phyloP scores from a whole-genome alignment of 2,797 vertebrate species.

The Chaetodon trifasciatus region DNA sequence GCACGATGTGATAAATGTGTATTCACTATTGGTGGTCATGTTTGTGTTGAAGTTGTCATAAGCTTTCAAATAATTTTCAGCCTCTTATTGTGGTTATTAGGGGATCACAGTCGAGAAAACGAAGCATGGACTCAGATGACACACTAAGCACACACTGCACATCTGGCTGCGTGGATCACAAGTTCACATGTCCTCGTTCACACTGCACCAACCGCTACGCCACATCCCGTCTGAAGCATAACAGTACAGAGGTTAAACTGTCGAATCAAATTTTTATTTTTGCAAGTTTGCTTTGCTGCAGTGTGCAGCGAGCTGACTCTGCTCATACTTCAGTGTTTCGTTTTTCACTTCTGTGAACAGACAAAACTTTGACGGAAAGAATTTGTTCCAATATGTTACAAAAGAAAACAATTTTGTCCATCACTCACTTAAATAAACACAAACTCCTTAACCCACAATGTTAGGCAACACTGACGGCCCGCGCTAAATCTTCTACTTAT shows the following conservation, averaged over 20 bases:
- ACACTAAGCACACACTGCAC: conserved; percentile 31
- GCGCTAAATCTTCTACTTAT: conserved; percentile 34
- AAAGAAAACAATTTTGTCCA: conserved; percentile 17
- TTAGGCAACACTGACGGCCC: neutral
- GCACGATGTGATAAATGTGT: conserved; percentile 42
- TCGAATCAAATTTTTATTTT: conserved; percentile 56
- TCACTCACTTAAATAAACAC: conserved; percentile 2
- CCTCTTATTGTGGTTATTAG: conserved; percentile 55
- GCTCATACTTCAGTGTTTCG: conserved; percentile 3
- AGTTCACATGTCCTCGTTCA: conserved; percentile 67
- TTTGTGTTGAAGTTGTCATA: conserved; percentile 43
- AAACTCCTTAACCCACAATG: conserved; percentile 1
- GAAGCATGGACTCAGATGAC: conserved; percentile 29
- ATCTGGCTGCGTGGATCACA: conserved; percentile 66
- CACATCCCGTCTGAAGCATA: conserved; percentile 77
- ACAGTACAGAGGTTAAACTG: conserved; percentile 65
- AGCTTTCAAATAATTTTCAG: conserved; percentile 48
- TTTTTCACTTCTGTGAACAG: conserved; percentile 27
- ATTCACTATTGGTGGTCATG: conserved; percentile 65
- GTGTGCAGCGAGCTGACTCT: conserved; percentile 49
- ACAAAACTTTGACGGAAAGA: conserved; percentile 14
- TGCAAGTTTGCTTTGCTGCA: conserved; percentile 64
- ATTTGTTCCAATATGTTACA: conserved; percentile 4
- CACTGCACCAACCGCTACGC: conserved; percentile 58
- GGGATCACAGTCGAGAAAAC: conserved; percentile 33